phyloP scores from a whole-genome alignment of 2,888 invertebrate genomes.

The Drosophila pegasa region DNA sequence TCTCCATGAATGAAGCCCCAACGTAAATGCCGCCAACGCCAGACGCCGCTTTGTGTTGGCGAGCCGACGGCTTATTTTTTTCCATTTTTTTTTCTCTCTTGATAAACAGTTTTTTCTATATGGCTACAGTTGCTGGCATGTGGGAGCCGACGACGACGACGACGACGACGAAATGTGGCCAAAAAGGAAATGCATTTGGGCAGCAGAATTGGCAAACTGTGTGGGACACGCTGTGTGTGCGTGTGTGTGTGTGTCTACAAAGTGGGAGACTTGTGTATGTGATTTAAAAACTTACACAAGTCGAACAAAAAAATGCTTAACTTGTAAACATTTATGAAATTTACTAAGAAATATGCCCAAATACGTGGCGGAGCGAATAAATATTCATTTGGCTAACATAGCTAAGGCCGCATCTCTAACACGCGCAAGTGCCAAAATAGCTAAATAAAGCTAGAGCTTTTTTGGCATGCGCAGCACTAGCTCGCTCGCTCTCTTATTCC shows the following conservation, averaged over 20 bases:
- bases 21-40: slow-evolving; percentile 77
- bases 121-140: slow-evolving; percentile 49
- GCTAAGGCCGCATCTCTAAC: slow-evolving; percentile 3
- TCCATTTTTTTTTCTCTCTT: slow-evolving; percentile 14
- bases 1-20: slow-evolving; percentile 61
- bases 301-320: not conserved
- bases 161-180: slow-evolving; percentile 60
- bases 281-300: slow-evolving; percentile 22
- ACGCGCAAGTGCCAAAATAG: not conserved
- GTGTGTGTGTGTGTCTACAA: slow-evolving; percentile 39
- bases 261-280: slow-evolving; percentile 47
- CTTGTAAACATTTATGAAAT: slow-evolving; percentile 39
- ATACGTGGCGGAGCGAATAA: slow-evolving; percentile 8
- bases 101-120: slow-evolving; percentile 24
- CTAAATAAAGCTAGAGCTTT: not conserved
- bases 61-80: slow-evolving; percentile 63
- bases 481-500: slow-evolving; percentile 24
- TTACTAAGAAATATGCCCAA: slow-evolving; percentile 44
- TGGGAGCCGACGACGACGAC: slow-evolving; percentile 67
- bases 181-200: slow-evolving; percentile 82
- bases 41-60: slow-evolving; percentile 67
- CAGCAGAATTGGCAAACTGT: slow-evolving; percentile 59
- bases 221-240: slow-evolving; percentile 30
- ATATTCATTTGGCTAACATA: not conserved
- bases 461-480: not conserved